Percentiles rank a stretch among this genome's conserved stretches.
Evolutionary conservation across 2,888 invertebrate species (phyloP).

Genomic region (Podotricha telesiphe): DNA sequence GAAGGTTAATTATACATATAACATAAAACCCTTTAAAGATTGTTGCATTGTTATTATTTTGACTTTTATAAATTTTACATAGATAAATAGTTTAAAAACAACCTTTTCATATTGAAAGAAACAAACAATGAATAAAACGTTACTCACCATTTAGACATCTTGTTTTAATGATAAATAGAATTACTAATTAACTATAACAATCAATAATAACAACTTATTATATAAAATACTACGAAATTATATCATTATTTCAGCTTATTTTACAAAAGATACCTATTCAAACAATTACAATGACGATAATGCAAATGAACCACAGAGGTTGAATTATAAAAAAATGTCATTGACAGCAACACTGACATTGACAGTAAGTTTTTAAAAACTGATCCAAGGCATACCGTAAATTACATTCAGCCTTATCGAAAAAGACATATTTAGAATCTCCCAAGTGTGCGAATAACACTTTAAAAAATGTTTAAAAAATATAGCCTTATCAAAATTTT

Average conservation of each 20-base stretch:
- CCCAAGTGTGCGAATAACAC: no score
- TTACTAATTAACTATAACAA: slow-evolving; percentile 23
- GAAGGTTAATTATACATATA: slow-evolving; percentile 4
- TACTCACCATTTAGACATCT: slow-evolving; percentile 73
- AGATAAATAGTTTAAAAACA: background rate
- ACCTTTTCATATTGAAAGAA: background rate
- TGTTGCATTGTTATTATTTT: background rate
- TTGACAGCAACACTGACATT: background rate
- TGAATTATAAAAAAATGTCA: background rate
- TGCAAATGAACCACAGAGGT: slow-evolving; percentile 6
- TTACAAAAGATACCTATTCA: slow-evolving; percentile 18
- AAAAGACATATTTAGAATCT: no score
- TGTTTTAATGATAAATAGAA: slow-evolving; percentile 43
- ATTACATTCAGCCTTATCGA: background rate
- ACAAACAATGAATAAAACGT: slow-evolving; percentile 31
- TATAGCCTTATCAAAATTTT: no score
- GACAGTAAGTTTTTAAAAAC: slow-evolving; percentile 2
- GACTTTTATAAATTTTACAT: background rate
- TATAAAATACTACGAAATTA: slow-evolving; percentile 11
- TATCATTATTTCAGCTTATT: slow-evolving; percentile 17
- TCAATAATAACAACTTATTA: background rate
- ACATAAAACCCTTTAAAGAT: background rate
- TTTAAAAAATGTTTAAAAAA: no score
- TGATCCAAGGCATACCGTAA: background rate
- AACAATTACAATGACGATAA: slow-evolving; percentile 27